Conservation (phyloP, 2,113 vertebrate species). For the Prunella himalayana region DNA sequence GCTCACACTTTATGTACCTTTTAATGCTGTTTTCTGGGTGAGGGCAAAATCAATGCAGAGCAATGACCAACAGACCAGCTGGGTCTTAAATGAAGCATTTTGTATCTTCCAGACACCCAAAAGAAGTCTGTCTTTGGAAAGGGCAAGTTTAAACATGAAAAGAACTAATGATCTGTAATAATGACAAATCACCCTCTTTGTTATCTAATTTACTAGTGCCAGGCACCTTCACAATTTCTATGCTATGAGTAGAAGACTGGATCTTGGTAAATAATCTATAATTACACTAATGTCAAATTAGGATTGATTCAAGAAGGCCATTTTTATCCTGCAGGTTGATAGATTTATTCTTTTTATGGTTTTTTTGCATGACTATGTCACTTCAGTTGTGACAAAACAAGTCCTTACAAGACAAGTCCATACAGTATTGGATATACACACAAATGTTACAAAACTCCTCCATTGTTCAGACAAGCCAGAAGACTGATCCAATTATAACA, state of each 20-base stretch:
- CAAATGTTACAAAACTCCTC: neutral
- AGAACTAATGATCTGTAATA: constrained; percentile 49
- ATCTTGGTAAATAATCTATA: constrained; percentile 61
- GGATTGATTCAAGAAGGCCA: constrained; percentile 37
- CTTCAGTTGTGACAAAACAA: constrained; percentile 22
- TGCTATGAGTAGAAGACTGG: neutral
- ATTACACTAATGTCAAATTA: constrained; percentile 8
- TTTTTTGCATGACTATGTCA: neutral
- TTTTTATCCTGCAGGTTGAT: constrained; percentile 24
- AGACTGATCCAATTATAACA: neutral
- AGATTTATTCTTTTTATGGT: neutral
- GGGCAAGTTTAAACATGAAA: constrained; percentile 46
- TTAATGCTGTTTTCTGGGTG: neutral
- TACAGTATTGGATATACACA: neutral
- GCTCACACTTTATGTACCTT: neutral
- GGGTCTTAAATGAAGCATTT: neutral
- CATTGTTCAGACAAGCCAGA: neutral
- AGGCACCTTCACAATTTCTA: neutral
- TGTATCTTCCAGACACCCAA: neutral
- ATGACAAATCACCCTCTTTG: constrained; percentile 55
- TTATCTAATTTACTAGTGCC: constrained; percentile 48
- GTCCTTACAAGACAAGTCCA: neutral
- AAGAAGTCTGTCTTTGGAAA: neutral
- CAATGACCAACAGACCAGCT: neutral
- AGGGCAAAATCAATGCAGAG: neutral